Conservation (phyloP, 30 jellyfish, hydroid and myxozoan species). For the Rhopilema esculentum region DNA sequence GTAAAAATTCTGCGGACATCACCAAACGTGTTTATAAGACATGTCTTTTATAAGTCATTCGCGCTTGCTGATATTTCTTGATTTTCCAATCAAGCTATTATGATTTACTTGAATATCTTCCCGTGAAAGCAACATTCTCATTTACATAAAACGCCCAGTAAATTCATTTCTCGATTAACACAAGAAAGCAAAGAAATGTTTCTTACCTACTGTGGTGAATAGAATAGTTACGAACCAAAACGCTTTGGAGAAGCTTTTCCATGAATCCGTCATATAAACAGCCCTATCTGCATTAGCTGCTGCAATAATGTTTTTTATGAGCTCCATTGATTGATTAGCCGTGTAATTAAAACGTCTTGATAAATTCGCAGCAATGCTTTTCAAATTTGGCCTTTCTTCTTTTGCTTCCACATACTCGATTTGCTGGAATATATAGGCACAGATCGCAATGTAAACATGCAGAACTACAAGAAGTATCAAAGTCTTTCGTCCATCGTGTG, state of each 20-base stretch:
- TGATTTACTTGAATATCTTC: no score
- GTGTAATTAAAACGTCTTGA: constrained; percentile 25
- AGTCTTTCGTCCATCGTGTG: constrained; percentile 45
- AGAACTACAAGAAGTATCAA: constrained; percentile 30
- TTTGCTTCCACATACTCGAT: constrained; percentile 43
- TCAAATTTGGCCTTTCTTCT: constrained; percentile 33
- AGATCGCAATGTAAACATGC: constrained; percentile 58
- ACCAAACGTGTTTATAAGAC: no score
- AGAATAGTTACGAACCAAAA: constrained; percentile 78
- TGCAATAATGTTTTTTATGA: constrained; percentile 1
- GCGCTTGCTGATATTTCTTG: no score
- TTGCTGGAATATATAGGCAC: constrained; percentile 65
- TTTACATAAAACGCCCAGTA: no score
- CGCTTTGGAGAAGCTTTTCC: constrained; percentile 61
- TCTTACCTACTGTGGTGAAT: constrained; percentile 82
- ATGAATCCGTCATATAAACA: constrained; percentile 35
- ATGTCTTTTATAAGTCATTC: no score
- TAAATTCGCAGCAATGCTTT: constrained; percentile 18
- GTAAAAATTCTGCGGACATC: no score
- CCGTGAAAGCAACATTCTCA: no score
- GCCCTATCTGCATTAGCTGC: constrained; percentile 57
- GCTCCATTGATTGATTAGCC: constrained; percentile 5
- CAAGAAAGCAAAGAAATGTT: no score
- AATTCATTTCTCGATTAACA: no score
- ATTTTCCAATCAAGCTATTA: no score